These are phyloP conservation scores for Amyelois transitella DNA, from an alignment of 1,140 invertebrate species.

Conservation along the genomic window DNA sequence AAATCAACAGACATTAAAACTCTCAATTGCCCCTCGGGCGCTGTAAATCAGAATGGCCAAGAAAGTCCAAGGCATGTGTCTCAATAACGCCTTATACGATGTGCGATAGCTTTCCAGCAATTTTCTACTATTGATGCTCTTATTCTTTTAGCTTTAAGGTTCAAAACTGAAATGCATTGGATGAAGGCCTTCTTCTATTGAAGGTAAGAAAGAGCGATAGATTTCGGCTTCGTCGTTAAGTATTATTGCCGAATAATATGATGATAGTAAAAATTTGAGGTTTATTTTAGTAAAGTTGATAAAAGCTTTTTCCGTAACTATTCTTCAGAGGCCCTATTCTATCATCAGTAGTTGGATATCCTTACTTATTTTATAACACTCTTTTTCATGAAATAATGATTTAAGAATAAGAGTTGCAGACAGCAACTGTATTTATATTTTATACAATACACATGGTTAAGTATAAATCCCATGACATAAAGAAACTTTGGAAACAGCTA, in stretches of 20 bases:
- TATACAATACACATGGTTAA: too few species aligned
- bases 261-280: background rate
- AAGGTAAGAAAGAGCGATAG: background rate
- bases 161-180: background rate
- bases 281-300: too few species aligned
- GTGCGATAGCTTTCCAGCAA: constrained; percentile 15
- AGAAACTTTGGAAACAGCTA: too few species aligned
- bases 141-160: constrained; percentile 2
- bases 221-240: background rate
- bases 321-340: too few species aligned
- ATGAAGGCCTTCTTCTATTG: background rate
- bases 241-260: background rate
- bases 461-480: too few species aligned
- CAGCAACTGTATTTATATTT: too few species aligned
- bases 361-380: too few species aligned
- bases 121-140: background rate
- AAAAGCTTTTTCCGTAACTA: too few species aligned
- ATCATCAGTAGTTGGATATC: too few species aligned
- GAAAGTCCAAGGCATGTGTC: constrained; percentile 32
- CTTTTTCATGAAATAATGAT: too few species aligned
- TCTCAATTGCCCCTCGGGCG: constrained; percentile 17
- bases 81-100: constrained; percentile 29
- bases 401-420: too few species aligned
- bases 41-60: constrained; percentile 26
- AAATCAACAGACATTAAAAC: constrained; percentile 18